Evolutionary conservation across 1,140 invertebrate species (phyloP).

Genomic region (Rhyzopertha dominica): DNA sequence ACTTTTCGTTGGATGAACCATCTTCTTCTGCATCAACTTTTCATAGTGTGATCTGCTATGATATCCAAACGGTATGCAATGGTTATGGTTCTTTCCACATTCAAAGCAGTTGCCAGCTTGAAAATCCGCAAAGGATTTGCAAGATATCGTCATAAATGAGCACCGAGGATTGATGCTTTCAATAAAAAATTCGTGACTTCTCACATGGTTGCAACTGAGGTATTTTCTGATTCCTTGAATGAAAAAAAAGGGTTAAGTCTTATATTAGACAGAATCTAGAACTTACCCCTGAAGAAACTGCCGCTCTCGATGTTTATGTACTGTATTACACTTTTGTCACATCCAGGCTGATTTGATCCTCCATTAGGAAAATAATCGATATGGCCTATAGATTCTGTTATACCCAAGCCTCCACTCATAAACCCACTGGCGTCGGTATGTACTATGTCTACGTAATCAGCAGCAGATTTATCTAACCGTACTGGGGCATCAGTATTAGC

Average conservation of each 20-base stretch:
- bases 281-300: constrained; percentile 55
- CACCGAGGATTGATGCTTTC: constrained; percentile 77
- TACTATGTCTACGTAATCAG: constrained; percentile 79
- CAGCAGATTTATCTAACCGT: constrained; percentile 78
- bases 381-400: constrained; percentile 74
- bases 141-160: constrained; percentile 69
- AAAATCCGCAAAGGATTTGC: constrained; percentile 65
- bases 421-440: constrained; percentile 83
- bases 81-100: constrained; percentile 57
- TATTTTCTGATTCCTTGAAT: constrained; percentile 62
- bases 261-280: neutral
- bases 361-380: constrained; percentile 90
- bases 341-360: constrained; percentile 79
- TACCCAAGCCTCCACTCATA: constrained; percentile 75
- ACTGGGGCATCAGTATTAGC: constrained; percentile 75
- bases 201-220: constrained; percentile 78
- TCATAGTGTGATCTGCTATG: constrained; percentile 55
- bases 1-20: constrained; percentile 47
- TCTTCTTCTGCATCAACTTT: constrained; percentile 38
- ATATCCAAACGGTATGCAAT: constrained; percentile 66
- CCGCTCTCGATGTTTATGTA: constrained; percentile 62
- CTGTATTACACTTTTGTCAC: constrained; percentile 64
- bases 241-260: constrained; percentile 1
- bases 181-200: constrained; percentile 78
- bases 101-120: constrained; percentile 67